These are phyloP conservation scores for Drosophila picticornis DNA, from an alignment of 2,888 invertebrate species.

Conservation along the genomic window DNA sequence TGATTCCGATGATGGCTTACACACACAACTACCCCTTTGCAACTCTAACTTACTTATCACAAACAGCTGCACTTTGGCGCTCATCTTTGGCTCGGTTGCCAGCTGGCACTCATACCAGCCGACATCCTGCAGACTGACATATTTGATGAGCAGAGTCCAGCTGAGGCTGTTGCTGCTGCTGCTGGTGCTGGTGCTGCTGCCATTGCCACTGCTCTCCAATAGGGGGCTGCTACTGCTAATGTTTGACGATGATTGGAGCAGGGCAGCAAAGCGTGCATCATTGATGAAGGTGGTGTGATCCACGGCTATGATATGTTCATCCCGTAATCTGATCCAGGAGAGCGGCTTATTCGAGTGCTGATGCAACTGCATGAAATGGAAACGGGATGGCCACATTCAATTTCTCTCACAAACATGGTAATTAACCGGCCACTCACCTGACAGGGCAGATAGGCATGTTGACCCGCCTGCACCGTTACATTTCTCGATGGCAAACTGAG, in stretches of 20 bases:
- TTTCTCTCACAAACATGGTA: slow-evolving; percentile 47
- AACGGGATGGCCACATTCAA: slow-evolving; percentile 5
- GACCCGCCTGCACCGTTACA: slow-evolving; percentile 95
- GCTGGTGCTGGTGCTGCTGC: slow-evolving; percentile 61
- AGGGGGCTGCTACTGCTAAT: slow-evolving; percentile 11
- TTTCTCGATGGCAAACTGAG: slow-evolving; percentile 87
- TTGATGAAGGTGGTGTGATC: slow-evolving; percentile 94
- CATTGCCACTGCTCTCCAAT: slow-evolving; percentile 89
- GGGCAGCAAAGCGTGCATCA: slow-evolving; percentile 95
- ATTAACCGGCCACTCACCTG: slow-evolving; percentile 87
- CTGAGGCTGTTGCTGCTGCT: slow-evolving; percentile 87
- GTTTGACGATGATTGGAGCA: slow-evolving; percentile 64
- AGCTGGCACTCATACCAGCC: slow-evolving; percentile 97
- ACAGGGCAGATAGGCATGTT: slow-evolving; percentile 95
- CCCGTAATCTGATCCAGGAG: slow-evolving; percentile 94
- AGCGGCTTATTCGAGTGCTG: slow-evolving; percentile 89
- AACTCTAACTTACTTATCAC: slow-evolving; percentile 66
- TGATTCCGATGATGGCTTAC: background rate
- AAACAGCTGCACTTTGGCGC: slow-evolving; percentile 90
- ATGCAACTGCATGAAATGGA: slow-evolving; percentile 70
- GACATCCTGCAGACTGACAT: slow-evolving; percentile 93
- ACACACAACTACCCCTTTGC: background rate
- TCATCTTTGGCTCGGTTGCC: slow-evolving; percentile 97
- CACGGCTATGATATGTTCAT: slow-evolving; percentile 95
- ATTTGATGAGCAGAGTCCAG: slow-evolving; percentile 96